These are phyloP conservation scores for Erynnis tages DNA, from an alignment of 2,888 invertebrate genomes.

Conservation along the genomic window DNA sequence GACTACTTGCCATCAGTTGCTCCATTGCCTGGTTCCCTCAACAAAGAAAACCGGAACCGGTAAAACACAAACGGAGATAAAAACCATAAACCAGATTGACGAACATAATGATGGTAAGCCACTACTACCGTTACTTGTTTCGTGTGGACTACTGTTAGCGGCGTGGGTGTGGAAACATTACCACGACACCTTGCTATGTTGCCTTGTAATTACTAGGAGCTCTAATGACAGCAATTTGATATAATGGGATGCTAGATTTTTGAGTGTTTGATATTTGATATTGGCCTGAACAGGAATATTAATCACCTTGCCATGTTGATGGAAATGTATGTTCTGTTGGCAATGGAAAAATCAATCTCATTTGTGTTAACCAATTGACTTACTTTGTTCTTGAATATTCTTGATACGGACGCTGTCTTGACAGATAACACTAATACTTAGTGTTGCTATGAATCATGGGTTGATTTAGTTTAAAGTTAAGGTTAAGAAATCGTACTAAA, in stretches of 20 bases:
- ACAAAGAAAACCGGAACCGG: constrained; percentile 14
- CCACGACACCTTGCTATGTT: constrained; percentile 16
- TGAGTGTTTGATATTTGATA: background rate
- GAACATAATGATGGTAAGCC: constrained; percentile 17
- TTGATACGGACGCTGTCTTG: too few relatives aligned
- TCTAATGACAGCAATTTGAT: constrained; percentile 19
- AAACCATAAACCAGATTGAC: constrained; percentile 10
- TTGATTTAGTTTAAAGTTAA: too few relatives aligned
- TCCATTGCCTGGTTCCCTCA: too few relatives aligned
- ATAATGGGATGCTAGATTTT: constrained; percentile 1
- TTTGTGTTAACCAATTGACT: too few relatives aligned
- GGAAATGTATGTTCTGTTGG: too few relatives aligned
- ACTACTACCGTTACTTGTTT: constrained; percentile 18
- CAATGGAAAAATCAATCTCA: too few relatives aligned
- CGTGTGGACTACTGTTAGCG: constrained; percentile 22
- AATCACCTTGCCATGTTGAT: too few relatives aligned
- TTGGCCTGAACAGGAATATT: background rate
- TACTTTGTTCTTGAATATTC: too few relatives aligned
- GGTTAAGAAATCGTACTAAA: too few relatives aligned
- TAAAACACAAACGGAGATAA: constrained; percentile 10
- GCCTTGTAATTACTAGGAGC: constrained; percentile 16
- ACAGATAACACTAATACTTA: too few relatives aligned
- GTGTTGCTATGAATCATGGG: too few relatives aligned
- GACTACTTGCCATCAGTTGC: too few relatives aligned
- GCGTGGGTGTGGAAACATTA: constrained; percentile 22